These are phyloP conservation scores for Elymnias hypermnestra DNA, from an alignment of 1,140 invertebrate species.

Conservation along the genomic window DNA sequence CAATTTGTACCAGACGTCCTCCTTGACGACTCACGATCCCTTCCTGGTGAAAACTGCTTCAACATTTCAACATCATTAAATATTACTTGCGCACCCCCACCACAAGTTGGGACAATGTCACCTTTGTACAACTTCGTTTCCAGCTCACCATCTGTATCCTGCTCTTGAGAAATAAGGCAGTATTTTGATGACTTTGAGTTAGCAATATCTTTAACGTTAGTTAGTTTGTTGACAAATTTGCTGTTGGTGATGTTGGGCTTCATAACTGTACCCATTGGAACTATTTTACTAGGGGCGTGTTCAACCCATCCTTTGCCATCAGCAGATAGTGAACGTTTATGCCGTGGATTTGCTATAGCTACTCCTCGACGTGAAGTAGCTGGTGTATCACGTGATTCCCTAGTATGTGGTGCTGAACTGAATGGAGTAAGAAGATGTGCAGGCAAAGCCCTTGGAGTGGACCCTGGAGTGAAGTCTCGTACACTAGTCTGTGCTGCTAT, in stretches of 20 bases:
- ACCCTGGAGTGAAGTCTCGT: slow-evolving; percentile 55
- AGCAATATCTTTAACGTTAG: slow-evolving; percentile 82
- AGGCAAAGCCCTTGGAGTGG: slow-evolving; percentile 59
- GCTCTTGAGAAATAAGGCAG: slow-evolving; percentile 92
- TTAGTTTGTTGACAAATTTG: slow-evolving; percentile 89
- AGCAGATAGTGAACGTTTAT: slow-evolving; percentile 87
- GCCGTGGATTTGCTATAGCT: slow-evolving; percentile 83
- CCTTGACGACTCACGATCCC: slow-evolving; percentile 31
- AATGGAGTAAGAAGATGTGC: slow-evolving; percentile 65
- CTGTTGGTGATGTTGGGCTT: slow-evolving; percentile 90
- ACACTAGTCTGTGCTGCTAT: slow-evolving; percentile 53
- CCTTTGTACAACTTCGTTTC: slow-evolving; percentile 96
- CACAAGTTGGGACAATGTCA: slow-evolving; percentile 93
- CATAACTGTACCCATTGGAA: slow-evolving; percentile 89
- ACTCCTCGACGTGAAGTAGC: slow-evolving; percentile 64
- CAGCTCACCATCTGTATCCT: slow-evolving; percentile 92
- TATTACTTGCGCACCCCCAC: slow-evolving; percentile 95
- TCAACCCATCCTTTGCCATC: slow-evolving; percentile 90
- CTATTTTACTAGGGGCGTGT: slow-evolving; percentile 86
- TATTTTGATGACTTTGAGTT: slow-evolving; percentile 90
- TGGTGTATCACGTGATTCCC: slow-evolving; percentile 41
- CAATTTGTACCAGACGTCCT: slow-evolving; percentile 39
- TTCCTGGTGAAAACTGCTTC: slow-evolving; percentile 87
- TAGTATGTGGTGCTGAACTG: slow-evolving; percentile 42
- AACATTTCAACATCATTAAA: slow-evolving; percentile 96